Conservation (phyloP, 2,113 vertebrate genomes). For the Poeciliopsis prolifica region DNA sequence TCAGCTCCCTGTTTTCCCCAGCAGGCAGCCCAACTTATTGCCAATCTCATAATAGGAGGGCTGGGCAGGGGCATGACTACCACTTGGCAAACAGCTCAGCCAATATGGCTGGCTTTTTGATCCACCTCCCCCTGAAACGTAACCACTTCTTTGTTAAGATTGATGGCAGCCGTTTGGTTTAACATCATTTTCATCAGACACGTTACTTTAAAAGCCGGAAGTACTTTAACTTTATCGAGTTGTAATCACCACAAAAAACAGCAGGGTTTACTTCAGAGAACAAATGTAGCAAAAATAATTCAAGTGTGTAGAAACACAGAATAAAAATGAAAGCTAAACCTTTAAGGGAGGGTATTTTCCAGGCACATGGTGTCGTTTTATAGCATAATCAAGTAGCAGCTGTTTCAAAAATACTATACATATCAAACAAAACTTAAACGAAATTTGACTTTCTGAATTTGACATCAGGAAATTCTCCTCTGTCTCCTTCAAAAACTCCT, state of each 20-base stretch:
- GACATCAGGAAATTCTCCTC: too few relatives aligned
- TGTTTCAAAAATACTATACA: too few relatives aligned
- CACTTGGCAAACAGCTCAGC: conserved; percentile 87
- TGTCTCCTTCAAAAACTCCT: too few relatives aligned
- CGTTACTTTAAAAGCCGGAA: conserved; percentile 74
- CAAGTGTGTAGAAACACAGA: background rate
- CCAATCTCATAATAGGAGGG: conserved; percentile 87
- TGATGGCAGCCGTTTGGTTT: conserved; percentile 84
- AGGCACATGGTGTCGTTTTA: too few relatives aligned
- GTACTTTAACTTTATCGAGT: conserved; percentile 73
- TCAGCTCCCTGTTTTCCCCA: conserved; percentile 82
- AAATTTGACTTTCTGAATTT: too few relatives aligned
- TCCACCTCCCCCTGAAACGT: conserved; percentile 79
- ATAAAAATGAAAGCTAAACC: too few relatives aligned
- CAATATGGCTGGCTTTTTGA: conserved; percentile 90
- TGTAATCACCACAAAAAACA: conserved; percentile 64
- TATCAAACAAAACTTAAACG: too few relatives aligned
- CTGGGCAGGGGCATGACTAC: conserved; percentile 89
- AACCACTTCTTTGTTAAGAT: conserved; percentile 78
- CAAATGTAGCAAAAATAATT: background rate
- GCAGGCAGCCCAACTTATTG: conserved; percentile 82
- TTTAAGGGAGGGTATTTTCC: too few relatives aligned
- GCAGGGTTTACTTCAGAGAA: background rate
- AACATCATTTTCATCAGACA: conserved; percentile 70
- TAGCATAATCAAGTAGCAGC: too few relatives aligned